Evolutionary conservation across 2,113 vertebrate species (phyloP).

Genomic region (Aleadryas rufinucha): DNA sequence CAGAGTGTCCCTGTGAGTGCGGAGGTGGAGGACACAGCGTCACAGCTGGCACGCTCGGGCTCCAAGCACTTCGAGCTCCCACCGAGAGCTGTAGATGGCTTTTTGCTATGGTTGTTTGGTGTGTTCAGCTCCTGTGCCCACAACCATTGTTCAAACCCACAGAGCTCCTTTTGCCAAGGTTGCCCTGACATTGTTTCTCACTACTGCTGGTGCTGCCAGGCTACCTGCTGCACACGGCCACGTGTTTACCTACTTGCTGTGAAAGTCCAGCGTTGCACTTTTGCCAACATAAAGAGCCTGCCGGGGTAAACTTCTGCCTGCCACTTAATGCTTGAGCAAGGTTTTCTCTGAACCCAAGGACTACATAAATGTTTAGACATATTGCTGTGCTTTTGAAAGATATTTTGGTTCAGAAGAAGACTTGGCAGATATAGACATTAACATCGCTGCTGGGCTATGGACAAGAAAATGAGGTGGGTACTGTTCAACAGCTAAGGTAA

Average conservation of each 20-base stretch:
- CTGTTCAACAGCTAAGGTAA: not conserved
- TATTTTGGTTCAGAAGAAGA: not conserved
- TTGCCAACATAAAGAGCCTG: not conserved
- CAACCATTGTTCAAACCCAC: not conserved
- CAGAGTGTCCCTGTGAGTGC: not conserved
- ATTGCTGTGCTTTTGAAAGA: not conserved
- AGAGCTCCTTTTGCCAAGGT: not conserved
- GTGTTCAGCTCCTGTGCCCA: not conserved
- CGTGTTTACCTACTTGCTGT: not conserved
- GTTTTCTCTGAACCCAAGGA: not conserved
- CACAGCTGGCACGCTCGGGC: fast-evolving
- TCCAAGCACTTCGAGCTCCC: not conserved
- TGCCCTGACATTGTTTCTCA: not conserved
- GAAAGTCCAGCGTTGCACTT: not conserved
- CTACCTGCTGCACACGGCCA: not conserved
- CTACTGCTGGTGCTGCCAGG: not conserved
- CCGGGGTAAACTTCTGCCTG: not conserved
- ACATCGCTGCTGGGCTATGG: not conserved
- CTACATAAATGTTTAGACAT: not conserved
- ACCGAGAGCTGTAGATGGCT: not conserved
- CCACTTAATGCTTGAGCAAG: not conserved
- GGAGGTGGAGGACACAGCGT: not conserved
- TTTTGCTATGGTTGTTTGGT: not conserved
- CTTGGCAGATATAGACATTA: not conserved
- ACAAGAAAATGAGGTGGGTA: constrained; percentile 40